Percentiles rank a stretch among this genome's conserved stretches.
These are phyloP conservation scores for Coranthus polyacanthus DNA, from an alignment of 2,797 vertebrate species.

Conservation along the genomic window DNA sequence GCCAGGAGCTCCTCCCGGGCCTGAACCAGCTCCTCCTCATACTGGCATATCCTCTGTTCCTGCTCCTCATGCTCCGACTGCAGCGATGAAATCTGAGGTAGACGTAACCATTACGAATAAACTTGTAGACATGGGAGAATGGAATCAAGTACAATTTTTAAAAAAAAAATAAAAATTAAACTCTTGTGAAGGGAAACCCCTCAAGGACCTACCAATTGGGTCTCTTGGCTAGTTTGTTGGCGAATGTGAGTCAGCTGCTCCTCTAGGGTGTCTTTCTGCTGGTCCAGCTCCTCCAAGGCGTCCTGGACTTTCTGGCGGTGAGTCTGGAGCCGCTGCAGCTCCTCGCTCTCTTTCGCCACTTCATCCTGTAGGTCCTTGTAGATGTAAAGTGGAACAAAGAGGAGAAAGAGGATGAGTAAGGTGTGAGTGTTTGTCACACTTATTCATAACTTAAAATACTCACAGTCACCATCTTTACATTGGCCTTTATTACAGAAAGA, in stretches of 20 bases:
- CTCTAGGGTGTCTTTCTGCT: conserved; percentile 93
- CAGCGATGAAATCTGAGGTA: conserved; percentile 90
- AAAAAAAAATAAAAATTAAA: not conserved
- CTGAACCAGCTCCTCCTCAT: conserved; percentile 92
- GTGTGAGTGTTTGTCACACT: no score
- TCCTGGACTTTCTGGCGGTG: conserved; percentile 95
- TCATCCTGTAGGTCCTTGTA: conserved; percentile 95
- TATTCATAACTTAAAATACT: no score
- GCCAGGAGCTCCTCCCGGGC: conserved; percentile 92
- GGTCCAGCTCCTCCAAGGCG: conserved; percentile 92
- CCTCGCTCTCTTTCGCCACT: conserved; percentile 90
- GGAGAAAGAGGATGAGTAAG: accelerated
- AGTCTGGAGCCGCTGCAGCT: conserved; percentile 90
- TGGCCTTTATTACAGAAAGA: no score
- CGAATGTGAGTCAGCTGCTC: conserved; percentile 92
- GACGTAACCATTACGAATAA: not conserved
- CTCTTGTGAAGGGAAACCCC: not conserved
- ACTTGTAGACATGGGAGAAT: no score
- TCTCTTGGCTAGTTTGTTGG: conserved; percentile 92
- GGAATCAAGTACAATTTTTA: not conserved
- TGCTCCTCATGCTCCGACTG: conserved; percentile 93
- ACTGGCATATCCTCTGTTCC: conserved; percentile 92
- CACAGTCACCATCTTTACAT: no score
- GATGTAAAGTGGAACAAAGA: conserved; percentile 11
- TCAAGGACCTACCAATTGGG: conserved; percentile 85